A percentile compares a stretch with the other conserved stretches of the same genome.
Evolutionary conservation across 2,797 vertebrate genomes (phyloP).

Genomic region (Malurus leucopterus): DNA sequence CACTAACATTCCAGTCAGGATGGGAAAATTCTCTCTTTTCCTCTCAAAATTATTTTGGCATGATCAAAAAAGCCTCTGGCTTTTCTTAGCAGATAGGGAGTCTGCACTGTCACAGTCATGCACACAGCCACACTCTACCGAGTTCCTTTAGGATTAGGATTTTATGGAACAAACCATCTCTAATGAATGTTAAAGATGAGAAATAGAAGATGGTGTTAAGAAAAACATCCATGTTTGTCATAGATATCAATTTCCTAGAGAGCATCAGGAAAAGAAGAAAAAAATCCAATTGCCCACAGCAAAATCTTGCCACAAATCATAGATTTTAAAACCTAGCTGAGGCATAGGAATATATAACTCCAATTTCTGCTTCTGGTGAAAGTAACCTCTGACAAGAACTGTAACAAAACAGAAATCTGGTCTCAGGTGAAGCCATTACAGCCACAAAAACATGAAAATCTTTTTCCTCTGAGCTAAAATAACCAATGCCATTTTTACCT

Average conservation of each 20-base stretch:
- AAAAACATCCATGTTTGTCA: not conserved
- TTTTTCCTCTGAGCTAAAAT: not conserved
- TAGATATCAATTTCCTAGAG: not conserved
- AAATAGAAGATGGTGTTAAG: not conserved
- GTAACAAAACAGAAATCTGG: not conserved
- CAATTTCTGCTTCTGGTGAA: not conserved
- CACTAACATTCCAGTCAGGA: not conserved
- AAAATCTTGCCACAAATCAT: not conserved
- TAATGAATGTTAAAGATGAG: not conserved
- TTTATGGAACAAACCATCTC: not conserved
- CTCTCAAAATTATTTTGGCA: not conserved
- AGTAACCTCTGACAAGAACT: not conserved
- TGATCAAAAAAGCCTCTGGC: not conserved
- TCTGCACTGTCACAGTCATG: not conserved
- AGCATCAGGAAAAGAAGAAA: not conserved
- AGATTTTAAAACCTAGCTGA: not conserved
- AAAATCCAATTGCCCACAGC: not conserved
- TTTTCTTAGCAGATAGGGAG: not conserved
- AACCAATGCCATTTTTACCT: not conserved
- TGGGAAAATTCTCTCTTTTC: not conserved
- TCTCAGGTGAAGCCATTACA: not conserved
- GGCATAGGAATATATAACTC: not conserved
- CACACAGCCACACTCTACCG: not conserved
- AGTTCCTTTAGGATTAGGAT: not conserved
- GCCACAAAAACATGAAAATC: not conserved